Conservation (phyloP, 2,113 vertebrate genomes). For the Dipodomys ordii region DNA sequence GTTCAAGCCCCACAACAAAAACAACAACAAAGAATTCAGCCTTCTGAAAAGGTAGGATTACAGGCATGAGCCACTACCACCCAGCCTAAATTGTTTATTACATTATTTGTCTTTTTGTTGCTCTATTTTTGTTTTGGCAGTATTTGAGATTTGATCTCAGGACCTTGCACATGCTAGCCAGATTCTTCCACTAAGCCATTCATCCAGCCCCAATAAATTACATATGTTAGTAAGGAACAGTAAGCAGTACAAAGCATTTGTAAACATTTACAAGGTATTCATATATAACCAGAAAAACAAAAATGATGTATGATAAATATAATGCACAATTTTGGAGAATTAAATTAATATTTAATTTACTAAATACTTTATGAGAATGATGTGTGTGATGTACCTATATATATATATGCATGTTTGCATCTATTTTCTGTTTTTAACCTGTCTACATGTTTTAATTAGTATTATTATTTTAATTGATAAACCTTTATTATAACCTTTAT, state of each 20-base stretch:
- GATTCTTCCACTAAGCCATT: no score
- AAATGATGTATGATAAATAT: slow-evolving; percentile 12
- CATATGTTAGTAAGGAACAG: slow-evolving; percentile 43
- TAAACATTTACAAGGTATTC: slow-evolving; percentile 11
- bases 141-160: no score
- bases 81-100: no score
- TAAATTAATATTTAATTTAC: slow-evolving; percentile 39
- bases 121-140: no score
- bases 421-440: background rate
- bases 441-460: background rate
- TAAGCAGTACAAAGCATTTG: slow-evolving; percentile 4
- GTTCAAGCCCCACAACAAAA: no score
- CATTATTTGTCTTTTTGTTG: no score
- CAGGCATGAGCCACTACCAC: no score
- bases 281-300: background rate
- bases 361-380: slow-evolving; percentile 1
- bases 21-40: no score
- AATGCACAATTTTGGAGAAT: slow-evolving; percentile 43
- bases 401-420: background rate
- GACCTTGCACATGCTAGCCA: no score
- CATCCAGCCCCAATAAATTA: background rate
- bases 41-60: no score
- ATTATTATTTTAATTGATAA: background rate
- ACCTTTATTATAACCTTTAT: background rate
- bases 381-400: background rate